A percentile compares a stretch with the other conserved stretches of the same genome.
These are phyloP conservation scores for Gavialis gangeticus DNA, from an alignment of 2,113 vertebrate genomes.

Conservation along the genomic window DNA sequence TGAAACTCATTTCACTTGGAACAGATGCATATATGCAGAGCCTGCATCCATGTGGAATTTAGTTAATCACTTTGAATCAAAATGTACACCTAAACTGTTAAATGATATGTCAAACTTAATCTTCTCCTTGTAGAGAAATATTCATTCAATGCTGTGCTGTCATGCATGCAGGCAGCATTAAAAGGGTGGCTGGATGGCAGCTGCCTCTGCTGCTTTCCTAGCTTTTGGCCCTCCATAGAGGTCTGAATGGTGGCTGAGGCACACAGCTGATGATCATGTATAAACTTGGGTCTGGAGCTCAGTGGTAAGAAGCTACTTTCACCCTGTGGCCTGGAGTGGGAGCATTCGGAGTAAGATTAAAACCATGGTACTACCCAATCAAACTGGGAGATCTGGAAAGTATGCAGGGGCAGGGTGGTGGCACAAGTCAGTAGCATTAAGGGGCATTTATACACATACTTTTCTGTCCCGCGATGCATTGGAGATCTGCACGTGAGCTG, in stretches of 20 bases:
- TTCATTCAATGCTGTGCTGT: not conserved
- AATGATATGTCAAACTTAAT: not conserved
- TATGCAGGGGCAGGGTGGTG: not conserved
- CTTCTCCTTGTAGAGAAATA: not conserved
- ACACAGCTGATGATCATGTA: no score
- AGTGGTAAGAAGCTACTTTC: not conserved
- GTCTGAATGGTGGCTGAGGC: no score
- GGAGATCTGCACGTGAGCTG: no score
- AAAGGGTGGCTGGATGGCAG: no score
- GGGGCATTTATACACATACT: no score
- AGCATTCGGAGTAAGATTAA: not conserved
- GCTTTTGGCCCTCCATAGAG: not conserved
- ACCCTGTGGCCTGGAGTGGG: not conserved
- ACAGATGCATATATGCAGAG: not conserved
- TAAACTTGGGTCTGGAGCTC: no score
- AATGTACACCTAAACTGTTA: not conserved
- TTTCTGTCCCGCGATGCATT: no score
- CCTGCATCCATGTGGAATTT: no score
- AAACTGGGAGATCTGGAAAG: not conserved
- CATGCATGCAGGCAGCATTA: not conserved
- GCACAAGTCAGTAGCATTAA: not conserved
- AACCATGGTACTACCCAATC: not conserved
- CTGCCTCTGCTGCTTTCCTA: no score
- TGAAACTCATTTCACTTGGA: not conserved
- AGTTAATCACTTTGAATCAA: not conserved